These are phyloP conservation scores for Halcyon smyrnensis DNA, from an alignment of 2,797 vertebrate species.

Conservation along the genomic window DNA sequence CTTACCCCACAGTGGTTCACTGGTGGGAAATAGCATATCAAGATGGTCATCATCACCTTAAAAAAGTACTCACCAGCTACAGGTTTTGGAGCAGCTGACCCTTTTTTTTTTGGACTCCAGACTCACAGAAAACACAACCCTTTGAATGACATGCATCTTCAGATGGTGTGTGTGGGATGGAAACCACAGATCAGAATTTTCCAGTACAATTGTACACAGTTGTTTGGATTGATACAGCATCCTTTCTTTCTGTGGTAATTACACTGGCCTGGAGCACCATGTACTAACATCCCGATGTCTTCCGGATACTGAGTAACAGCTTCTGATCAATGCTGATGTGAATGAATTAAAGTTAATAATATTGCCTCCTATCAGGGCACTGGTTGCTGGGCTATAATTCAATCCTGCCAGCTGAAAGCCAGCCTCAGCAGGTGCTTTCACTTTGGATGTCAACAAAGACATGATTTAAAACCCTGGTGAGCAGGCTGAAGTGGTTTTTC, in stretches of 20 bases:
- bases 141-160: neutral
- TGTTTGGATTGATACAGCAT: neutral
- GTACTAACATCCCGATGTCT: neutral
- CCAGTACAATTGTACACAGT: neutral
- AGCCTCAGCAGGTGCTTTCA: slow-evolving; percentile 1
- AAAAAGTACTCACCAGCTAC: neutral
- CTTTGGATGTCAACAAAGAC: neutral
- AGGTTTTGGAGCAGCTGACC: neutral
- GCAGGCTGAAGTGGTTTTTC: accelerated
- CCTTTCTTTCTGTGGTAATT: neutral
- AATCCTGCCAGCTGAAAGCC: slow-evolving; percentile 11
- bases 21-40: neutral
- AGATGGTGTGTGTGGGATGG: accelerated
- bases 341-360: slow-evolving; percentile 38
- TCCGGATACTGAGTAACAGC: neutral
- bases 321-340: slow-evolving; percentile 46
- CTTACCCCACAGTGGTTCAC: neutral
- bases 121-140: neutral
- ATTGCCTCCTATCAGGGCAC: slow-evolving; percentile 15
- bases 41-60: neutral
- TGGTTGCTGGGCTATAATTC: neutral
- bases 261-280: neutral
- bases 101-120: neutral
- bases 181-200: neutral
- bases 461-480: neutral